Evolutionary conservation across 1,140 invertebrate species (phyloP).

Genomic region (Bombus waltoni): DNA sequence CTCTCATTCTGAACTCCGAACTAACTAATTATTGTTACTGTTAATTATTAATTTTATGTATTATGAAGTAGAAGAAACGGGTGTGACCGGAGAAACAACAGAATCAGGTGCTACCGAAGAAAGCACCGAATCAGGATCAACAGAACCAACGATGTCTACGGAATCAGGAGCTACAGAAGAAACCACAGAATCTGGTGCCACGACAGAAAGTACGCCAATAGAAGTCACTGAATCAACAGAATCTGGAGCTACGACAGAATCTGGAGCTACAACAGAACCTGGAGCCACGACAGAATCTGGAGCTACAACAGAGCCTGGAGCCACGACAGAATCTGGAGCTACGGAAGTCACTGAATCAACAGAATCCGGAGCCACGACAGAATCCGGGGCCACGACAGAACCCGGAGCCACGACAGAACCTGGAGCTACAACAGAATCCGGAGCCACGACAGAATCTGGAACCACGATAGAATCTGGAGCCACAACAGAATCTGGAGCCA

Average conservation of each 20-base stretch:
- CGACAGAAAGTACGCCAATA: not conserved
- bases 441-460: constrained; percentile 43
- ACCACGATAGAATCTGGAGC: constrained; percentile 56
- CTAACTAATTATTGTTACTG: not conserved
- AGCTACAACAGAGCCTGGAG: constrained; percentile 36
- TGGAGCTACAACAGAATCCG: constrained; percentile 59
- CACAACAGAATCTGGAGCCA: constrained; percentile 61
- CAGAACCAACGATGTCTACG: not conserved
- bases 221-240: constrained; percentile 39
- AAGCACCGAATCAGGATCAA: not conserved
- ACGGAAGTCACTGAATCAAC: constrained; percentile 31
- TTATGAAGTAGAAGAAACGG: not conserved
- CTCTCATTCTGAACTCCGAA: not conserved
- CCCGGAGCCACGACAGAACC: constrained; percentile 38
- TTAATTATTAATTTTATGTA: not conserved
- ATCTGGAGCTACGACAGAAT: not conserved
- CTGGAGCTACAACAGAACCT: not conserved
- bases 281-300: not conserved
- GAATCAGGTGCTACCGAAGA: constrained; percentile 24
- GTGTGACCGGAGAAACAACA: constrained; percentile 26
- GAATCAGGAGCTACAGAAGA: not conserved
- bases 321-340: constrained; percentile 35
- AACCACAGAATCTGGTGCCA: not conserved
- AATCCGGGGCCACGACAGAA: constrained; percentile 6
- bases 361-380: constrained; percentile 46